Base-by-base conservation (phyloP, 1,140 invertebrate species). In the Arion vulgaris region DNA sequence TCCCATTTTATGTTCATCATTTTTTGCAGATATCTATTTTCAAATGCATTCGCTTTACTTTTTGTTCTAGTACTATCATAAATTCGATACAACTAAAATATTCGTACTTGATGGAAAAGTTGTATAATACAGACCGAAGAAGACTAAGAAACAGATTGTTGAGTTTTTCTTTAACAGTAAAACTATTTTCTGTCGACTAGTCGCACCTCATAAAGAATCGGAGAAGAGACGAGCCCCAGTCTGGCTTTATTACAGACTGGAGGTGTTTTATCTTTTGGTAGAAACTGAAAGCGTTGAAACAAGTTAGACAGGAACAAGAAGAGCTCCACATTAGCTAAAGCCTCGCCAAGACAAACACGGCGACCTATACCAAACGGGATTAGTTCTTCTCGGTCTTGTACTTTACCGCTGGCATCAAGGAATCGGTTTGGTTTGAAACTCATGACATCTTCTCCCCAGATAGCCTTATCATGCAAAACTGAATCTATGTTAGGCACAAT, bases 241-340 rank as follows among this genome's bases (percentile, higher is more conserved):
- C 9, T 57, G 51, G 9, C 9, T 2, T 57, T 23, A 1, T 7
- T 57, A 23, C 51, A 57, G 4, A 23, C 4, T 57, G 51, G 51
- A 26, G 51, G 51, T 15, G 26, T 23, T 23, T 17, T 57, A 23
- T 57, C 15, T 57, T 57, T 57, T 9, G 80, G 80, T 97, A 34
- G 97, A 39, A 85, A 57, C 28, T 80, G 71, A 68, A 85, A 85
- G 19, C 69, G 57, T 73, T 85, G 85, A 2, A 85, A n/a, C 32
- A 85, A 66, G 34, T 41, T 77, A n/a, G 79, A 57, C 9, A 85
- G 69, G 57, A 81, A 85, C 9, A 85, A 66, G 38, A 85, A 85
- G 9, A 84, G 51, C 45, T 85, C 85, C 62, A 83, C 66, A 17
- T 74, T 71, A 11, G 85, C 85, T 36, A 85, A 39, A 15, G 78